Conservation (phyloP, 1,140 invertebrate genomes). For the Tetramorium simillimum region DNA sequence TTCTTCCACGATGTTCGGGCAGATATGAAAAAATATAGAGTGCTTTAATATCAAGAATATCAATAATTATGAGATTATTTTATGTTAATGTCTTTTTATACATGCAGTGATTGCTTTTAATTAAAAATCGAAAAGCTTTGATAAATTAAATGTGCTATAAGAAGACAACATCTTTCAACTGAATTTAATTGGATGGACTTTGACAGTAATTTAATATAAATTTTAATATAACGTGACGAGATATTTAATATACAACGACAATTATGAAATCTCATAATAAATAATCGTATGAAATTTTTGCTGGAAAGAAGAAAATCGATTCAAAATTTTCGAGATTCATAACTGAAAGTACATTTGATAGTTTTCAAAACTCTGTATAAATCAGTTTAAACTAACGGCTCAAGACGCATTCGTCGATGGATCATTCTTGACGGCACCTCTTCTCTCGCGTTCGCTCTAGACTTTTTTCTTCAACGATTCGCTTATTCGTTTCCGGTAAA, state of each 20-base stretch:
- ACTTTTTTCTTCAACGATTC: constrained; percentile 18
- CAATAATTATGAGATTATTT: background rate
- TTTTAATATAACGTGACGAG: background rate
- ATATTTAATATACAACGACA: background rate
- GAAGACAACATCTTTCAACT: background rate
- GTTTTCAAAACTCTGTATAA: background rate
- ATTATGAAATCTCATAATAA: background rate
- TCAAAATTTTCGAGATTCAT: background rate
- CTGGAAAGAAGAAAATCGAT: background rate
- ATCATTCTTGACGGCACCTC: constrained; percentile 29
- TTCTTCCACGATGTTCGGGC: background rate
- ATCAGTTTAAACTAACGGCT: constrained; percentile 8
- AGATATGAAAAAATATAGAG: background rate
- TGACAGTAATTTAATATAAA: background rate
- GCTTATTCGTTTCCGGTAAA: constrained; percentile 28
- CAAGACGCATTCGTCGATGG: background rate
- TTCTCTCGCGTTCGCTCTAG: constrained; percentile 1
- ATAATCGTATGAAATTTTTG: background rate
- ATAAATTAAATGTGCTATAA: background rate
- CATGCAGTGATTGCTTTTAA: background rate
- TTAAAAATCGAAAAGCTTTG: background rate
- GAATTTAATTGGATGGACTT: background rate
- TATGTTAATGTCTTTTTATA: background rate
- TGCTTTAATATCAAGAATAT: background rate
- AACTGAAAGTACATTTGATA: background rate